Base-by-base conservation (phyloP, 2,113 vertebrate genomes). In the Tricholaema leucomelas region DNA sequence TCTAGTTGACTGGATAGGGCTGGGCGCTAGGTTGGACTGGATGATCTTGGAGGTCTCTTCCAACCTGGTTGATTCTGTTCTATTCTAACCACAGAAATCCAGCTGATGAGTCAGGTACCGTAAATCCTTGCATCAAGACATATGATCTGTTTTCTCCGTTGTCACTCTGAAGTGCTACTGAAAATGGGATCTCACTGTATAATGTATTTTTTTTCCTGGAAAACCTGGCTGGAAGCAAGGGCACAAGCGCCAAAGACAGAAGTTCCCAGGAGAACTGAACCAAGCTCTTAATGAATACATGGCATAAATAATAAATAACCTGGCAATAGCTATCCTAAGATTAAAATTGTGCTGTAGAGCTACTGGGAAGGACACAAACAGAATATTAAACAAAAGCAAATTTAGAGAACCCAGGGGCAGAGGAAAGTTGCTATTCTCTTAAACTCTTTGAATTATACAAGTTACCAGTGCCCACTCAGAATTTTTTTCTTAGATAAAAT, bases 221-320 rank as follows among this genome's bases (percentile, higher is more conserved):
- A 95, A 76, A 36, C 55, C 59, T 92, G 84, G 19, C 78, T 91
- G 84, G 78, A 92, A 94, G 92, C 63, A 73, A 95, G 66, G 81
- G 76, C 93, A 92, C 15, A 52, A 64, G 33, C 74, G 72, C 21
- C 79, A 87, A 93, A 36, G 42, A 71, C 90, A 70, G 64, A 85
- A 66, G 60, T 83, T 90, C 88, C 60, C 64, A 31, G 84, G 71
- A 92, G 94, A 88, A 66, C 76, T 70, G 88, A 88, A 69, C 63
- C 28, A 70, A 87, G 63, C 64, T 92, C 55, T 85, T 95, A 93
- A 95, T 87, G 88, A 88, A 94, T 81, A 70, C 33, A 42, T 42
- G 71, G 56, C 36, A 63, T 95, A 96, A 94, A 96, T 94, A 88
- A 92, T 85, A 90, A 87, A 95, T 82, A 85, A 76, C 46, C 69